Percentiles rank a stretch among this genome's conserved stretches.
Evolutionary conservation across 2,113 vertebrate genomes (phyloP).

Genomic region (Ramphastos sulfuratus): DNA sequence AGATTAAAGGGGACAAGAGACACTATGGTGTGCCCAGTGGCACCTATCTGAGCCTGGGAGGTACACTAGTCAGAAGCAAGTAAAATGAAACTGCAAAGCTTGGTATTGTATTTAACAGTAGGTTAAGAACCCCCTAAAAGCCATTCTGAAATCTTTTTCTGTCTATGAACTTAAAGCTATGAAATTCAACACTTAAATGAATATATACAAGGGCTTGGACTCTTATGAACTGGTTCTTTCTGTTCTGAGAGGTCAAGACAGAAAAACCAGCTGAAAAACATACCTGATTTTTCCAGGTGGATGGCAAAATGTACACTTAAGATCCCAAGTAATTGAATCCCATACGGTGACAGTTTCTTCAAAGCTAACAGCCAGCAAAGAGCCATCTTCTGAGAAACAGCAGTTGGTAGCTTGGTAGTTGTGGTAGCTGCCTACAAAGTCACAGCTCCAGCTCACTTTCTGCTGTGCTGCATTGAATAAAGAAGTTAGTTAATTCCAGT

Average conservation of each 20-base stretch:
- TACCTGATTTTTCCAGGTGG: constrained; percentile 90
- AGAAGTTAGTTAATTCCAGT: constrained; percentile 1
- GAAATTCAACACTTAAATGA: background rate
- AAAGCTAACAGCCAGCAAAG: constrained; percentile 90
- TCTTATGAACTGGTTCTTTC: background rate
- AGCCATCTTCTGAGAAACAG: constrained; percentile 93
- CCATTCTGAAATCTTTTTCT: background rate
- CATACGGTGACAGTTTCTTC: constrained; percentile 90
- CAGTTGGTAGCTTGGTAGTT: constrained; percentile 84
- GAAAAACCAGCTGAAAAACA: background rate
- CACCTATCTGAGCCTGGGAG: background rate
- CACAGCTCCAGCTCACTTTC: constrained; percentile 90
- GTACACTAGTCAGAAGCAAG: background rate
- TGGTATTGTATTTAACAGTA: background rate
- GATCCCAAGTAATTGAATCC: constrained; percentile 89
- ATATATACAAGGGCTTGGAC: background rate
- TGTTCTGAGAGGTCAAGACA: background rate
- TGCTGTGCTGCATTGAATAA: constrained; percentile 69
- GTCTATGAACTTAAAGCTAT: background rate
- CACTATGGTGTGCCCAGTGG: background rate
- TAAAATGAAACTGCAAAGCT: background rate
- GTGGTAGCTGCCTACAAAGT: constrained; percentile 93
- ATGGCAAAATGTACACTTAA: constrained; percentile 91
- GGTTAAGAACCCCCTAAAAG: background rate
- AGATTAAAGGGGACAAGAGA: background rate